Percentiles rank a stretch among this genome's conserved stretches.
These are phyloP conservation scores for Tapirus indicus DNA, from an alignment of 2,797 vertebrate species.

Conservation along the genomic window DNA sequence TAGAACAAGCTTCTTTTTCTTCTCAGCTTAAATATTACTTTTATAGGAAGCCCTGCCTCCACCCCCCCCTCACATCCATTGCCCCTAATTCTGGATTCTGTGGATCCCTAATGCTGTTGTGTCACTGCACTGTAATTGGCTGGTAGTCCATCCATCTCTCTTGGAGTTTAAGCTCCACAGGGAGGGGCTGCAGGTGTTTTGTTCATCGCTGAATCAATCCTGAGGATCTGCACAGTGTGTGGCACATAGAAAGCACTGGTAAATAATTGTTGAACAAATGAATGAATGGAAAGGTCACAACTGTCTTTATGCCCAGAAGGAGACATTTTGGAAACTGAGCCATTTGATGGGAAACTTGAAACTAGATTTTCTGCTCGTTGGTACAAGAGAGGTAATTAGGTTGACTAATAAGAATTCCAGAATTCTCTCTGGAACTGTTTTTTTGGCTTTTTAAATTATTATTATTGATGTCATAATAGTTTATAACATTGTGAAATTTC, in stretches of 20 bases:
- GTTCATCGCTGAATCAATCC: not conserved
- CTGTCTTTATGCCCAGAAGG: not conserved
- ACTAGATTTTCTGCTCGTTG: conserved; percentile 43
- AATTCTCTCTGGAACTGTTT: conserved; percentile 30
- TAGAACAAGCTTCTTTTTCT: not conserved
- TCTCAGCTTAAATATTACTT: not conserved
- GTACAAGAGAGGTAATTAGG: conserved; percentile 25
- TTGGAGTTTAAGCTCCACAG: not conserved
- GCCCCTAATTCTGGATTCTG: not conserved
- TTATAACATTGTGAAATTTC: no score
- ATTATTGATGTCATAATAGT: no score
- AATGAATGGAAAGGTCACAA: conserved; percentile 15
- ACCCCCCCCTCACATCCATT: no score
- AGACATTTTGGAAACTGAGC: conserved; percentile 64
- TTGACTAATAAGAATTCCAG: conserved; percentile 38
- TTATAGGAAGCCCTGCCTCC: not conserved
- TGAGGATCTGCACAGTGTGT: not conserved
- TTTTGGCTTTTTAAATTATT: no score
- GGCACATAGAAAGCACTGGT: not conserved
- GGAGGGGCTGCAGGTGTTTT: not conserved
- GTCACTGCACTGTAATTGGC: not conserved
- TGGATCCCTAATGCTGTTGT: not conserved
- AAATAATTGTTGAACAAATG: conserved; percentile 29
- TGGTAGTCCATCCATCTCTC: not conserved
- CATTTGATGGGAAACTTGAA: conserved; percentile 56